Base-by-base conservation (phyloP, 64 coral and sea anemone species). In the Acropora tenuis region DNA sequence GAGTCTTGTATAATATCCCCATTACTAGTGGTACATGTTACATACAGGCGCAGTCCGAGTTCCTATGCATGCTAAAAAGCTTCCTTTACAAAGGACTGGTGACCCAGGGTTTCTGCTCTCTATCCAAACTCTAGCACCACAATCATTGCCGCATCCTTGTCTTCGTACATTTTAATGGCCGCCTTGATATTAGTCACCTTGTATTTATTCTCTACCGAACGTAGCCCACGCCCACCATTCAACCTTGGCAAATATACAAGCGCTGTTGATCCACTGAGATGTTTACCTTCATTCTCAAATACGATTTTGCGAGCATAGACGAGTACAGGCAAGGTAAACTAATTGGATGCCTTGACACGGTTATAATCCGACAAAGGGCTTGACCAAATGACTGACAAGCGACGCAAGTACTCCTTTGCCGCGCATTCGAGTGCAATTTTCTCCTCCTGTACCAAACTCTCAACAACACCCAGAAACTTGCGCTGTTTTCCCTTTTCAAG, bases 401-500 rank as follows among this genome's bases (percentile, higher is more conserved):
- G 69, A 1, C 73, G 40, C 63, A 90, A 43, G 53, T 83, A 83
- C 48, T 41, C 78, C 78, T 52, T 57, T 2, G 78, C 80, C 20
- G 79, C 78, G 43, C 69, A 60, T 8, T 73, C 43, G 16, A 83
- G 74, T 2, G 68, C 63, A 18, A 83, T 17, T 60, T 83, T 46
- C 68, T 83, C 68, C 48, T 90, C 1, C n/a, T 90, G 78, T 15
- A 9, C 74, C 20, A 79, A 43, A 5, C 8, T 75, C 7, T 90
- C 89, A 10, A 83, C 17, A 1, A 90, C 79, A 17, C 68, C 89
- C 2, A 90, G 79, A 78, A 89, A 89, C 87, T 79, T 79, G 75
- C 68, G 79, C 76, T 89, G 74, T 1, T 9, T 78, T 8, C 76
- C 88, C 17, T 89, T 75, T 79, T 89, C 61, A 12, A 88, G 3